Evolutionary conservation across 2,888 invertebrate genomes (phyloP).

Genomic region (Timandra comae): DNA sequence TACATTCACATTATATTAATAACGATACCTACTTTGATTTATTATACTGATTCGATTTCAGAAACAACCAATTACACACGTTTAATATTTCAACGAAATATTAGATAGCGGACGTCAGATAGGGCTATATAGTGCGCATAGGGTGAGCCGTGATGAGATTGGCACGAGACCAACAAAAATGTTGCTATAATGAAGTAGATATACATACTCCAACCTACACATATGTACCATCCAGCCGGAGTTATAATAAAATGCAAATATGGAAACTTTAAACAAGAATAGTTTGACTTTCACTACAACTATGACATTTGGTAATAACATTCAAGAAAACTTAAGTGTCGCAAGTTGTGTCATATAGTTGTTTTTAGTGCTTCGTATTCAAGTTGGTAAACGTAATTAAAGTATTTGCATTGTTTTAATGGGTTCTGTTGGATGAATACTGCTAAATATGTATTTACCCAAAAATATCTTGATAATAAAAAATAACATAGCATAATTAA

Average conservation of each 20-base stretch:
- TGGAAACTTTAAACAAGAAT: conserved; percentile 9
- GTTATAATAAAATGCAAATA: conserved; percentile 15
- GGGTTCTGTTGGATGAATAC: too few species aligned
- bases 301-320: neutral
- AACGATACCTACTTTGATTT: too few species aligned
- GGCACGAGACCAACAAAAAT: conserved; percentile 24
- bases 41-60: too few species aligned
- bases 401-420: too few species aligned
- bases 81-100: conserved; percentile 8
- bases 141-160: conserved; percentile 18
- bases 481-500: too few species aligned
- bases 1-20: too few species aligned
- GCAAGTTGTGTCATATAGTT: too few species aligned
- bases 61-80: neutral
- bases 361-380: too few species aligned
- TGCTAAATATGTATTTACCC: too few species aligned
- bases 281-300: neutral
- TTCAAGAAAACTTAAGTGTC: conserved; percentile 1
- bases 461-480: too few species aligned
- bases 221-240: neutral
- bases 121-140: conserved; percentile 7
- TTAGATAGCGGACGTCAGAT: conserved; percentile 7
- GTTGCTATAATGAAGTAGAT: conserved; percentile 16
- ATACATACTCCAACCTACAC: neutral
- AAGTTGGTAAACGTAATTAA: too few species aligned